Evolutionary conservation across 2,888 invertebrate genomes (phyloP).

Genomic region (Mesorhabditis belari): DNA sequence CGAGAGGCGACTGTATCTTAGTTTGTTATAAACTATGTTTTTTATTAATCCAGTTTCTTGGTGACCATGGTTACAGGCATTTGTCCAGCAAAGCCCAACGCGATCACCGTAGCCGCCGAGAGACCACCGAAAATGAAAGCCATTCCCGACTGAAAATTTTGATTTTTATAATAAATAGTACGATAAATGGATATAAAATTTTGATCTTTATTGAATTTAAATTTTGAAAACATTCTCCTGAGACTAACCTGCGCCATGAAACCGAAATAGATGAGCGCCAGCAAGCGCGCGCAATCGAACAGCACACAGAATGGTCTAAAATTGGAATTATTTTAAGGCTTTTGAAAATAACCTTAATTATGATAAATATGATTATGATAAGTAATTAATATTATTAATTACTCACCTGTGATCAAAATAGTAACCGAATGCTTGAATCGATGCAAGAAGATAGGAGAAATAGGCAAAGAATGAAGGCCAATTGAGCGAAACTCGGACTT

Average conservation of each 20-base stretch:
- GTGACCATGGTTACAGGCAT: background rate
- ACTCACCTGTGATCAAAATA: slow-evolving; percentile 16
- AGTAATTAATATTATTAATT: background rate
- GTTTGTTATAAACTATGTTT: too few relatives aligned
- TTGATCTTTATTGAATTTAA: background rate
- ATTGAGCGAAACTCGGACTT: slow-evolving; percentile 1
- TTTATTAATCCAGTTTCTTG: background rate
- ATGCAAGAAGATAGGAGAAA: slow-evolving; percentile 1
- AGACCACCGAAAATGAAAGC: background rate
- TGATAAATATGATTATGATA: background rate
- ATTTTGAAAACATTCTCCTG: background rate
- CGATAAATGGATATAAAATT: too few relatives aligned
- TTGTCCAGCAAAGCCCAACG: background rate
- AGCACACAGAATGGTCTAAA: background rate
- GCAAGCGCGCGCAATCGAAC: background rate
- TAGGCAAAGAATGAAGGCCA: slow-evolving; percentile 3
- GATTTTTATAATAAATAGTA: too few relatives aligned
- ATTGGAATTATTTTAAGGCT: too few relatives aligned
- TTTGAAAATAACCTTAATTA: background rate
- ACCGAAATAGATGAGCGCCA: background rate
- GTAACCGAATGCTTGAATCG: slow-evolving; percentile 16
- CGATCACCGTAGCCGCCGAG: background rate
- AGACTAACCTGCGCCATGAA: background rate
- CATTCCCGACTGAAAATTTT: background rate
- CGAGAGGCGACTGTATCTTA: too few relatives aligned